These are phyloP conservation scores for Morpho helenor DNA, from an alignment of 2,888 invertebrate genomes.

Conservation along the genomic window DNA sequence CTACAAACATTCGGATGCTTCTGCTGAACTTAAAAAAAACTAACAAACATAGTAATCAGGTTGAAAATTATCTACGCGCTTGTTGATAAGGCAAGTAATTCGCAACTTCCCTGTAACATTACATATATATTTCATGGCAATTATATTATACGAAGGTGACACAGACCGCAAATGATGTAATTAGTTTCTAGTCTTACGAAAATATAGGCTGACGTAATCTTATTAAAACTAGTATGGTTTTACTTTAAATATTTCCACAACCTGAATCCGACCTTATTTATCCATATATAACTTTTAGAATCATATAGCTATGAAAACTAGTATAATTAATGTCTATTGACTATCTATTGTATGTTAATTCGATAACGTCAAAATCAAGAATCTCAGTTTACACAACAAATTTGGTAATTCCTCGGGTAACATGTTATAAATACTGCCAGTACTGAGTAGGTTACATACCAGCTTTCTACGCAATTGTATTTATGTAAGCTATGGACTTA, in stretches of 20 bases:
- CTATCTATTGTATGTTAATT: slow-evolving; percentile 11
- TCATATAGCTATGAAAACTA: neutral
- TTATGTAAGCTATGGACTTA: slow-evolving; percentile 1
- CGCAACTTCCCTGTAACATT: slow-evolving; percentile 9
- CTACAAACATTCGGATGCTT: too few relatives aligned
- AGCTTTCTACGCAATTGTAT: slow-evolving; percentile 7
- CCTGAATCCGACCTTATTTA: slow-evolving; percentile 7
- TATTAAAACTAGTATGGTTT: slow-evolving; percentile 16
- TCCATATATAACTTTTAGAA: neutral
- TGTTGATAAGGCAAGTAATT: neutral
- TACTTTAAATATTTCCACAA: slow-evolving; percentile 8
- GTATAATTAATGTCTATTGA: slow-evolving; percentile 7
- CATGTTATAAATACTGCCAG: neutral
- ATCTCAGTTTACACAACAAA: slow-evolving; percentile 7
- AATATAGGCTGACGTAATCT: slow-evolving; percentile 21
- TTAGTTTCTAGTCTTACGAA: slow-evolving; percentile 23
- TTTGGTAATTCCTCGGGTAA: slow-evolving; percentile 1
- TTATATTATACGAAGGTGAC: slow-evolving; percentile 26
- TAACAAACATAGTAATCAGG: too few relatives aligned
- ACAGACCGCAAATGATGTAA: slow-evolving; percentile 27
- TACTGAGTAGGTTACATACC: neutral
- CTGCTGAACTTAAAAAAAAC: too few relatives aligned
- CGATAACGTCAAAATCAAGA: slow-evolving; percentile 1
- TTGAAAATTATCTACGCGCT: too few relatives aligned
- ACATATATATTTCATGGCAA: slow-evolving; percentile 9